phyloP scores from a whole-genome alignment of 2,888 invertebrate species.

The Aphidoletes aphidimyza region DNA sequence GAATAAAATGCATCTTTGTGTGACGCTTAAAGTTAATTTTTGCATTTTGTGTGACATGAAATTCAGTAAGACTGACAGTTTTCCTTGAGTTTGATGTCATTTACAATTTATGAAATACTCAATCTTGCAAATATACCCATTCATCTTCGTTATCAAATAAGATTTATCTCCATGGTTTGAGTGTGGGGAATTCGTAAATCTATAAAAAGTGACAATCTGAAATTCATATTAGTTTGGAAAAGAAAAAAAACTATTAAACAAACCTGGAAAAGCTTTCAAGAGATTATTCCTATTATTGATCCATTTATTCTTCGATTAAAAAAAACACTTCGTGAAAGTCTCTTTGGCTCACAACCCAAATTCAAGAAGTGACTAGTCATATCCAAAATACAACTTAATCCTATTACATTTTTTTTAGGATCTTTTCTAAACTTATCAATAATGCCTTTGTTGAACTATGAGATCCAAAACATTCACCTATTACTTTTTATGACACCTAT shows the following conservation, averaged over 20 bases:
- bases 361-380: no score
- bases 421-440: no score
- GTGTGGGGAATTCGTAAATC: background rate
- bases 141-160: no score
- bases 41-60: background rate
- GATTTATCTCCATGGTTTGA: conserved; percentile 8
- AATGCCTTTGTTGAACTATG: no score
- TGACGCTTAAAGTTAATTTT: background rate
- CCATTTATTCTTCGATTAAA: background rate
- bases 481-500: no score
- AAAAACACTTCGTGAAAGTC: no score
- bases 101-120: background rate
- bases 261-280: background rate
- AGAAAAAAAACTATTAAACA: no score
- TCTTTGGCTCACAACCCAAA: no score
- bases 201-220: conserved; percentile 6
- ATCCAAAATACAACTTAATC: no score
- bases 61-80: background rate
- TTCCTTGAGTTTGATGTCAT: background rate
- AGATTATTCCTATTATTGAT: background rate
- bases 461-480: no score
- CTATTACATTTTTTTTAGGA: no score
- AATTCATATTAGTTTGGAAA: background rate
- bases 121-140: background rate
- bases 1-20: background rate